Percentiles rank a stretch among this genome's conserved stretches.
Conservation (phyloP, 2,113 vertebrate genomes). For the Drymodes brunneopygia region DNA sequence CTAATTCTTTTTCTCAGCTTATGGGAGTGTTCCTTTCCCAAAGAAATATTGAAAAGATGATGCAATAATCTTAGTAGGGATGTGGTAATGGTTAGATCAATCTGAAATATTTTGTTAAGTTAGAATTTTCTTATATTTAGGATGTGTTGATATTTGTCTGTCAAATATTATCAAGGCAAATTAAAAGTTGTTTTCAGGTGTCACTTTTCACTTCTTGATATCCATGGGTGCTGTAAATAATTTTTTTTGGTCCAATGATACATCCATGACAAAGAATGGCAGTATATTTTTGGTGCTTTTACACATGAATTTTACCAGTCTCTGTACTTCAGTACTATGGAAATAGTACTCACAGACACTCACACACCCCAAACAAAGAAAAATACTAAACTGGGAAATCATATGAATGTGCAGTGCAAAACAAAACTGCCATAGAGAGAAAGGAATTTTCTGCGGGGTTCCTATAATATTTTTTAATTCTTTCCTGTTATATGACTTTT, state of each 20-base stretch:
- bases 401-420: not conserved
- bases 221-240: not conserved
- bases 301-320: not conserved
- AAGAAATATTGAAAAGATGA: not conserved
- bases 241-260: not conserved
- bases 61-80: not conserved
- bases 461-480: not conserved
- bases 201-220: not conserved
- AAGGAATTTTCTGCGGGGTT: not conserved
- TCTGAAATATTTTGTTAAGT: not conserved
- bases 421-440: not conserved
- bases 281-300: not conserved
- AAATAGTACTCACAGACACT: not conserved
- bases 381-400: not conserved
- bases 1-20: not conserved
- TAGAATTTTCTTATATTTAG: not conserved
- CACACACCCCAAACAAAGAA: not conserved
- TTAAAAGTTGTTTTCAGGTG: not conserved
- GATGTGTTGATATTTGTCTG: not conserved
- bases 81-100: not conserved
- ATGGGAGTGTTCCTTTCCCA: not conserved
- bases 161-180: not conserved
- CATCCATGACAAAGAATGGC: not conserved
- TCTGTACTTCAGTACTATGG: not conserved
- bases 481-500: not conserved